Evolutionary conservation across 2,113 vertebrate genomes (phyloP).

Genomic region (Saimiri boliviensis): DNA sequence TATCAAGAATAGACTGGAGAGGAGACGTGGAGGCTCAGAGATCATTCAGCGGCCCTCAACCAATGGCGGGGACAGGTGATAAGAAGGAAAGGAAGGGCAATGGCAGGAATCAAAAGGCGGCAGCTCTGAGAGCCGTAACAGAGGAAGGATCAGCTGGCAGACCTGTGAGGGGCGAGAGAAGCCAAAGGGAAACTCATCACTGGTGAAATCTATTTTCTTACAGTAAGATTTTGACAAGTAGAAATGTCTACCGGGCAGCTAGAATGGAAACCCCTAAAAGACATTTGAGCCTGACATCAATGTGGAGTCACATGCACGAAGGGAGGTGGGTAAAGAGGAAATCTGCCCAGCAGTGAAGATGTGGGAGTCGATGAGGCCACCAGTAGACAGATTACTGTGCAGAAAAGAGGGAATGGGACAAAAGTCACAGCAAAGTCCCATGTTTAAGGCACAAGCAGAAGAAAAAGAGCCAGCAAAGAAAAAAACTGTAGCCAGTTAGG

Average conservation of each 20-base stretch:
- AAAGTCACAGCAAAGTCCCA: not conserved
- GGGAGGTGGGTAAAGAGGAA: not conserved
- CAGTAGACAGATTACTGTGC: not conserved
- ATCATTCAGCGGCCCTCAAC: not conserved
- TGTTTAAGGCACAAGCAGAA: not conserved
- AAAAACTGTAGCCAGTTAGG: not conserved
- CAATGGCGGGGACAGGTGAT: rapidly evolving
- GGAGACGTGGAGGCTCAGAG: not conserved
- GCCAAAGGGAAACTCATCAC: not conserved
- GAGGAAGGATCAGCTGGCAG: not conserved
- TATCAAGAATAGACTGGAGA: not conserved
- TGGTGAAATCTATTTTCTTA: not conserved
- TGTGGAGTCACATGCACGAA: not conserved
- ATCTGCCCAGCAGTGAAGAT: not conserved
- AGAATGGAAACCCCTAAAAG: not conserved
- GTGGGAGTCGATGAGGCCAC: not conserved
- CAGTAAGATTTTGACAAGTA: not conserved
- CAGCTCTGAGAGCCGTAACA: not conserved
- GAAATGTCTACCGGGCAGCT: not conserved
- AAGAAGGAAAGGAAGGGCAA: not conserved
- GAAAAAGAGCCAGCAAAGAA: not conserved
- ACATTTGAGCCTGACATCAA: not conserved
- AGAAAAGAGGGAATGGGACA: not conserved
- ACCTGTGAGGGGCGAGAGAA: not conserved
- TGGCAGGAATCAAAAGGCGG: not conserved